Base-by-base conservation (phyloP, 2,888 invertebrate genomes). In the Electrophaes corylata region DNA sequence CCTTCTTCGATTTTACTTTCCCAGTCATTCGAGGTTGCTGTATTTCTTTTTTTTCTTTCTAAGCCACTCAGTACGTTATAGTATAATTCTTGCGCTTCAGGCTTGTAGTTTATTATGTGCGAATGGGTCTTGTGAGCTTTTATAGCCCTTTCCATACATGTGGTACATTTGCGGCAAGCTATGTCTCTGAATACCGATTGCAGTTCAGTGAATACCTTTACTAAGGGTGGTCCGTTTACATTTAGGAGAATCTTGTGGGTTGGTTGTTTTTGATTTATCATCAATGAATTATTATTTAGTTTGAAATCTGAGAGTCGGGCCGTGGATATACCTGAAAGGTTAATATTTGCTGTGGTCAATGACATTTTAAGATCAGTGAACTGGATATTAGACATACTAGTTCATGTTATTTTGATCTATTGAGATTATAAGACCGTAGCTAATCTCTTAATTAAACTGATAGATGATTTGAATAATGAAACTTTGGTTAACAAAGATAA, bases 61-160 rank as follows among this genome's bases (percentile, higher is more conserved):
- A 31, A 26, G 0, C 46, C 39, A 35, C 64, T 64, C 5, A 75
- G 39, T 4, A 75, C 48, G 41, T 79, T 72, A 23, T 76, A 67
- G 31, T 71, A 66, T n/a, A 76, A 19, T 37, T 77, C 71, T 10
- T 75, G 64, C 5, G 53, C 23, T 41, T 52, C 65, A 1, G 67
- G 64, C 10, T 60, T 59, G 19, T 49, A 60, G 20, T 68, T 64
- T 6, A 64, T 1, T 8, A 50, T 54, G 18, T 66, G 57, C 44
- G 26, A 45, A n/a, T 71, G 62, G 0, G 19, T 12, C 61, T 69
- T 78, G n/a, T 73, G 65, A 0, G 76, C 73, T 70, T 71, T 78
- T 1, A 85, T 67, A 8, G 79, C 78, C 60, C 69, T 66, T 57
- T 81, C 78, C 80, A 87, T 86, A 53, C 88, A 88, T 20, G 48